Evolutionary conservation across 1,140 invertebrate species (phyloP).

Genomic region (Mactra quadrangularis): DNA sequence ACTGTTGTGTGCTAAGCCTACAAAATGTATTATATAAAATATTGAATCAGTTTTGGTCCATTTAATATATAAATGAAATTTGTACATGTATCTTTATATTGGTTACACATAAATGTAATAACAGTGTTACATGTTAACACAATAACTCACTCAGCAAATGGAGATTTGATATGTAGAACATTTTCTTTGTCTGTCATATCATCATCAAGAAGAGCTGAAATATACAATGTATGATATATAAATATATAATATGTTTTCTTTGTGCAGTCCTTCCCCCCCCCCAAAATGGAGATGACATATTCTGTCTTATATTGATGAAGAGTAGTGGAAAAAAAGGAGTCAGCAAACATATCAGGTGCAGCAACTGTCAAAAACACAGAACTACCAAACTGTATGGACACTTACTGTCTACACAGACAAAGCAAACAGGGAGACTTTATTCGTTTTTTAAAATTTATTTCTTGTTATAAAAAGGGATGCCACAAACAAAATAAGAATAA

Average conservation of each 20-base stretch:
- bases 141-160: slow-evolving; percentile 28
- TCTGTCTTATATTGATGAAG: not conserved
- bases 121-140: too few relatives aligned
- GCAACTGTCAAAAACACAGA: too few relatives aligned
- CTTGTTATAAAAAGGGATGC: too few relatives aligned
- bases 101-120: too few relatives aligned
- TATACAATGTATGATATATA: not conserved
- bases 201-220: not conserved
- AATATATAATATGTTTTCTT: not conserved
- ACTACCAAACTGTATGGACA: not conserved
- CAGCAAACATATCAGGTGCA: too few relatives aligned
- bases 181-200: not conserved
- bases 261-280: not conserved
- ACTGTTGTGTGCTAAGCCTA: too few relatives aligned
- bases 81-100: too few relatives aligned
- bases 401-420: not conserved
- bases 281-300: not conserved
- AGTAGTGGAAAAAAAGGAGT: not conserved
- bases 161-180: slow-evolving; percentile 25
- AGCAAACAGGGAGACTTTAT: not conserved
- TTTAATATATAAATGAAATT: too few relatives aligned
- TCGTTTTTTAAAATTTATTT: too few relatives aligned
- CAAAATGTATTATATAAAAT: too few relatives aligned
- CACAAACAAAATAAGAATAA: too few relatives aligned
- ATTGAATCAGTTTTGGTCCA: too few relatives aligned